Base-by-base conservation (phyloP, 2,113 vertebrate genomes). In the Mola mola region DNA sequence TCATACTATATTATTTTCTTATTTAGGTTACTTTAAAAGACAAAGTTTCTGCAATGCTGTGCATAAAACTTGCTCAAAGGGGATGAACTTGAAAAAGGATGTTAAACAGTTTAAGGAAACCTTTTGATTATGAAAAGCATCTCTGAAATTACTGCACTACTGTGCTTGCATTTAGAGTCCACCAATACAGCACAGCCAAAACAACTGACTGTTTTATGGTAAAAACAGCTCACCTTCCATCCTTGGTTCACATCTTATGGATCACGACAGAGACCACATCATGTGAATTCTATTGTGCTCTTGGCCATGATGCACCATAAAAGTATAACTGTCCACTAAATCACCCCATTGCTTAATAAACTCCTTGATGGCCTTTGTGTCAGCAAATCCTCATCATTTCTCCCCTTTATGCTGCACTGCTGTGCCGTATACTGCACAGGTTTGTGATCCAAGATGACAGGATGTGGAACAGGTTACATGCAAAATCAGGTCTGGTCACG, bases 161-260 rank as follows among this genome's bases (percentile, higher is more conserved):
- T 68, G 36, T 29, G 40, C 28, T 13, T 42, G 25, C 31, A 66
- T 74, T 69, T 26, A 63, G 34, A 19, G 41, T 19, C 28, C 10
- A 11, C 38, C 17, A 41, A 19, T 5, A 2, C 10, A 17, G 11
- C 4, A 25, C 13, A 21, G 47, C 20, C 16, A 16, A n/a, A n/a
- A n/a, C n/a, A n/a, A n/a, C n/a, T n/a, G n/a, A n/a, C n/a, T 91
- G 86, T 85, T 90, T 87, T 89, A 90, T 88, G 77, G 72, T 78
- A 80, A 62, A 76, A 85, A 85, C 72, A 85, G 79, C 55, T 67
- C 64, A 62, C 79, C 83, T 90, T 91, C 85, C 79, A 84, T 88
- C 87, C 76, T 66, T 44, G 43, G 61, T 69, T 85, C 79, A 82
- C 78, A 70, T 67, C 57, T 62, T 86, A 92, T 91, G 78, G 87